Evolutionary conservation across 64 coral and sea anemone species (phyloP), one percentile per base, ranked within the genome.

Genomic region (Hydrozoanthus tunicans): DNA sequence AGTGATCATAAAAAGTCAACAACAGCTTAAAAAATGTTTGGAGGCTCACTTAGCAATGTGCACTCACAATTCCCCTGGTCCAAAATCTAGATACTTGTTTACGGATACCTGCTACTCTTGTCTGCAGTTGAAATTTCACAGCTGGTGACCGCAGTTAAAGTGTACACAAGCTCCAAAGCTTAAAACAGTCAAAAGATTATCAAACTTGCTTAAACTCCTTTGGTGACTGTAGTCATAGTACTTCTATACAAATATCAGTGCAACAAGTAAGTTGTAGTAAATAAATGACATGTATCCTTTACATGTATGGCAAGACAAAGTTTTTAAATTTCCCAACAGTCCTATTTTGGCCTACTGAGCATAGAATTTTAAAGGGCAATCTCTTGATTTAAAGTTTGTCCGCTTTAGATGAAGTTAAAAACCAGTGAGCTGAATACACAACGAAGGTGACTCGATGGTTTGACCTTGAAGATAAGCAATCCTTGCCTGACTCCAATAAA

Each of bases 71-170:
- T 70, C 53, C 7, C 23, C 12, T 15, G 70, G 74, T 51, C 13
- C 55, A 61, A 51, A 59, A 32, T 88, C 55, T 62, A 83, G 69
- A 88, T 73, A 59, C 53, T 12, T 76, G 56, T 32, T 58, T 23
- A 26, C 17, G 56, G 56, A 15, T 32, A 88, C 84, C 69, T 88
- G 66, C 23, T 73, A 9, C 12, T 57, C 63, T 12, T 20, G 4
- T 86, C 53, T 58, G 53, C 53, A 12, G 55, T 72, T n/a, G 73
- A 68, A 73, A 10, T 17, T 85, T 86, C 53, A 70, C 53, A 72
- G 68, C 56, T 17, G 84, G 79, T 81, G 24, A 52, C 72, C 14
- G 72, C 15, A 4, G 66, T 52, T 4, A 43, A 43, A 52, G 72
- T 81, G 7, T 62, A 7, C 11, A 27, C 3, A 13, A 62, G 24